These are phyloP conservation scores for Uloborus diversus DNA, from an alignment of 1,140 invertebrate genomes.

Conservation along the genomic window DNA sequence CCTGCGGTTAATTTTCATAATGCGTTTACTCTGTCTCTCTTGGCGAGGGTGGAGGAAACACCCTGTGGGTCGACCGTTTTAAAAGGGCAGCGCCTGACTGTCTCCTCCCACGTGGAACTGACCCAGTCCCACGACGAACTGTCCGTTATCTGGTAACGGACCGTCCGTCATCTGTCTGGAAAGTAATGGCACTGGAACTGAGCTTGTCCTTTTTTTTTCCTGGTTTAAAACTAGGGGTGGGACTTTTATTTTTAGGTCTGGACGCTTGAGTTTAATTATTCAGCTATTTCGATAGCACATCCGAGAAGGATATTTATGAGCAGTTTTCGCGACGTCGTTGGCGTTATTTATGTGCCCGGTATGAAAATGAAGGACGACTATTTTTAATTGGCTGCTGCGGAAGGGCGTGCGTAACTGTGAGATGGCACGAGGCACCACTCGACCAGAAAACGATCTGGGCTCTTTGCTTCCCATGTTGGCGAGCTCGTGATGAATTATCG, in stretches of 20 bases:
- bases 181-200: not conserved
- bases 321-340: not conserved
- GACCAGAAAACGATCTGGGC: too few species aligned
- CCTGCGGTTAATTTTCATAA: conserved; percentile 55
- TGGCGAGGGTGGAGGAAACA: not conserved
- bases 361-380: not conserved
- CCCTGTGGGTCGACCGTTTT: conserved; percentile 21
- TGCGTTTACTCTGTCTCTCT: conserved; percentile 46
- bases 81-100: conserved; percentile 12
- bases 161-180: not conserved
- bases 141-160: conserved; percentile 28
- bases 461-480: too few species aligned
- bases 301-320: conserved; percentile 29
- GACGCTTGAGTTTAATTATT: conserved; percentile 49
- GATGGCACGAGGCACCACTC: too few species aligned
- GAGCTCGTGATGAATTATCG: too few species aligned
- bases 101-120: conserved; percentile 28
- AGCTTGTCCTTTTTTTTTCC: conserved; percentile 8
- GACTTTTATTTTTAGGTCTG: conserved; percentile 28
- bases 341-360: not conserved
- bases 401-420: too few species aligned
- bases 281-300: conserved; percentile 33
- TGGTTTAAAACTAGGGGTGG: not conserved
- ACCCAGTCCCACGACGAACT: conserved; percentile 13
- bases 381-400: not conserved